phyloP scores from a whole-genome alignment of 2,888 invertebrate genomes.

The Epinotia ramella region DNA sequence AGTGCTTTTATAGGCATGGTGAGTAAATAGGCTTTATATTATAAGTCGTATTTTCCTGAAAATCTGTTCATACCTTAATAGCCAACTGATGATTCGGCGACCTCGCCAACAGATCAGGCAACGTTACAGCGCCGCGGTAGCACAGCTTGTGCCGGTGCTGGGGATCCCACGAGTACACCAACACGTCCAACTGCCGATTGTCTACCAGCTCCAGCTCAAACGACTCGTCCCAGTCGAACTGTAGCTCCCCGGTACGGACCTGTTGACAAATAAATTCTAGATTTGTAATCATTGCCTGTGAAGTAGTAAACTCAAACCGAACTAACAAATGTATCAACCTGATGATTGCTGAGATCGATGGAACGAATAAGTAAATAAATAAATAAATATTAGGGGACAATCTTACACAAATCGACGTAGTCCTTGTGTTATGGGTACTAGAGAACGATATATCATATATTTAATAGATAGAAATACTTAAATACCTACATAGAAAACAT shows the following conservation, averaged over 20 bases:
- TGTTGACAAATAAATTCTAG: constrained; percentile 52
- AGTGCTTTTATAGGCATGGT: not conserved
- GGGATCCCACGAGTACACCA: constrained; percentile 99
- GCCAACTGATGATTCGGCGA: constrained; percentile 95
- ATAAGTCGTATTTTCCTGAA: no score
- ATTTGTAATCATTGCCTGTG: not conserved
- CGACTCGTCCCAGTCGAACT: constrained; percentile 99
- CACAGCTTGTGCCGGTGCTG: constrained; percentile 98
- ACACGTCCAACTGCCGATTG: constrained; percentile 96
- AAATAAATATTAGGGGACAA: no score
- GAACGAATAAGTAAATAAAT: no score
- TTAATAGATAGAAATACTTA: no score
- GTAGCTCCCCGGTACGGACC: constrained; percentile 96
- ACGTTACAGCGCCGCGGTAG: constrained; percentile 95
- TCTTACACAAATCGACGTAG: no score
- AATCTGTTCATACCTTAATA: constrained; percentile 90
- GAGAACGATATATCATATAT: no score
- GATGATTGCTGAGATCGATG: no score
- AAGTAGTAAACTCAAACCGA: constrained; percentile 8
- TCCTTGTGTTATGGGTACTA: no score
- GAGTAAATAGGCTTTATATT: not conserved
- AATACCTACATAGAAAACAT: no score
- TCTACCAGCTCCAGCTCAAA: constrained; percentile 98
- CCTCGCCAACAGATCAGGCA: constrained; percentile 92
- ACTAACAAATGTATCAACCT: not conserved